Base-by-base conservation (phyloP, 2,797 vertebrate species). In the Cottoperca gobio region DNA sequence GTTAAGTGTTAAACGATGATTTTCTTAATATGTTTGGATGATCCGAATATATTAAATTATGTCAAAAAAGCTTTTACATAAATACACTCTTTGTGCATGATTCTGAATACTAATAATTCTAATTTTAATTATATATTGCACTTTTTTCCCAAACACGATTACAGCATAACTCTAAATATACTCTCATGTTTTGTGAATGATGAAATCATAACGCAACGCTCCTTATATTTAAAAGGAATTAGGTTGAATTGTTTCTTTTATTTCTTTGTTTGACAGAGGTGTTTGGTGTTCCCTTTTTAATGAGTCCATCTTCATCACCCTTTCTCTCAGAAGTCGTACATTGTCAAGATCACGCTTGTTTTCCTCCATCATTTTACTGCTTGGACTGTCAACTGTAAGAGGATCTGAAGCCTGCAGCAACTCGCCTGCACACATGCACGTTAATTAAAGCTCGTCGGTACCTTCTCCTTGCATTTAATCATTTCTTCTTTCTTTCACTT, bases 401-500 rank as follows among this genome's bases (percentile, higher is more conserved):
- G 9, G n/a, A 1, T 7, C 21, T 48, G 57, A 13, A 8, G 26
- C 39, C 28, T 11, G 39, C 40, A 9, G 43, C 49, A 42, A 48
- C 71, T 59, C 58, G 31, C 54, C 45, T 3, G 13, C 43, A 31
- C 17, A n/a, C n/a, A n/a, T n/a, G n/a, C n/a, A n/a, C n/a, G 53
- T 78, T 70, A 76, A 73, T 68, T n/a, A 78, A 60, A 58, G 49
- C 45, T 52, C n/a, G 1, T 1, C 6, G n/a, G 13, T 19, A 13
- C 13, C n/a, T 50, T 65, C 70, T 54, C 43, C 54, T 57, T 21
- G 28, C 49, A 52, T 24, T 11, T 57, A 68, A 55, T 60, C 40
- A 50, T 31, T 61, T 40, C 6, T 16, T 12, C 17, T 1, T 10
- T 23, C 14, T 55, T 21, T 33, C 31, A 33, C n/a, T n/a, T n/a